phyloP scores from a whole-genome alignment of 2,888 invertebrate species.

The Tolmerus cingulatus region DNA sequence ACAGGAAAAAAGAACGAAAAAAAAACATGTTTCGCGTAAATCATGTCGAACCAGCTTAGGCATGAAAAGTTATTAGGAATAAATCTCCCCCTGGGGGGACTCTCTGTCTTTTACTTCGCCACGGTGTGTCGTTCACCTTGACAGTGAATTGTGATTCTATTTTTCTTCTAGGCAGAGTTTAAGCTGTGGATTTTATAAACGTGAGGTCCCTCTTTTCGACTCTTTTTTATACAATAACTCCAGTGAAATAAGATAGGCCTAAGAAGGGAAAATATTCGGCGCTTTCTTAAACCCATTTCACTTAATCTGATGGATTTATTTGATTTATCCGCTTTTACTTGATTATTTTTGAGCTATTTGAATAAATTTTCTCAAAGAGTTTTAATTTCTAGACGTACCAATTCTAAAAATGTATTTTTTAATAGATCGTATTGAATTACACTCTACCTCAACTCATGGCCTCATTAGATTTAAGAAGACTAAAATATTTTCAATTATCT shows the following conservation, averaged over 20 bases:
- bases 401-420: no score
- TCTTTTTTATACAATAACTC: neutral
- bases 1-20: neutral
- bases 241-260: neutral
- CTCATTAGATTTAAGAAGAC: no score
- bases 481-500: no score
- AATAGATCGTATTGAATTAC: no score
- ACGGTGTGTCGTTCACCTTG: neutral
- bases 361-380: neutral
- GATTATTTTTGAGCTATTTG: neutral
- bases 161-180: neutral
- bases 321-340: neutral
- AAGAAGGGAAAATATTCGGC: neutral
- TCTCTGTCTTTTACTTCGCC: neutral
- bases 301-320: neutral
- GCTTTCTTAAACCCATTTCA: neutral
- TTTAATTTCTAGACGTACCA: neutral
- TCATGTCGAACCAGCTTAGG: constrained; percentile 5
- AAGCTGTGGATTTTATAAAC: neutral
- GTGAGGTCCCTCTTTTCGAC: neutral
- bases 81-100: neutral
- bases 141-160: neutral
- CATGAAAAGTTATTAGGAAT: neutral
- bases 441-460: no score
- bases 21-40: constrained; percentile 23